Percentiles rank a stretch among this genome's conserved stretches.
Conservation (phyloP, 2,797 vertebrate genomes). For the Muraenolepis orangiensis region DNA sequence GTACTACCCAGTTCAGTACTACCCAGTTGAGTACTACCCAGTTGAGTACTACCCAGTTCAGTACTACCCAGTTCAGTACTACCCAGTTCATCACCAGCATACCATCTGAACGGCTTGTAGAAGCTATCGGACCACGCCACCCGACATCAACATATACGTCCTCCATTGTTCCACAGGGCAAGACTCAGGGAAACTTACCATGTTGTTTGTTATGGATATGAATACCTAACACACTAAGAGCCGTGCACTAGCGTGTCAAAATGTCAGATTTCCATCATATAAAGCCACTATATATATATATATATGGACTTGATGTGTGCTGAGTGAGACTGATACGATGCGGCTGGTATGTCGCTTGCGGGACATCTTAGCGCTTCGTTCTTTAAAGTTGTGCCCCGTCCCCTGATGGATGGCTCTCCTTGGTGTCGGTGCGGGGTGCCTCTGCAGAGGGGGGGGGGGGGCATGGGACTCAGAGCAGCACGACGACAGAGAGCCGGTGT, state of each 20-base stretch:
- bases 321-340: neutral
- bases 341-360: neutral
- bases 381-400: neutral
- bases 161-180: too few species aligned
- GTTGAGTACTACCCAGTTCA: too few species aligned
- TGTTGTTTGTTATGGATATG: too few species aligned
- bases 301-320: neutral
- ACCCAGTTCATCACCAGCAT: too few species aligned
- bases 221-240: too few species aligned
- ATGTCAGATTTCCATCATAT: constrained; percentile 15
- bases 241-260: constrained; percentile 17
- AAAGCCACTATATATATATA: neutral
- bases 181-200: too few species aligned
- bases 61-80: too few species aligned
- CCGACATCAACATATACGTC: too few species aligned
- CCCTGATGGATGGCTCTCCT: constrained; percentile 1
- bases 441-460: constrained; percentile 18
- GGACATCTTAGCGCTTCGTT: neutral
- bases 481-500: constrained; percentile 9
- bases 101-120: too few species aligned
- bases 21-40: too few species aligned
- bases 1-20: too few species aligned
- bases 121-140: too few species aligned
- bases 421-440: neutral
- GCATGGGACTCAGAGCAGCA: neutral